Conservation (phyloP, 2,113 vertebrate genomes). For the Paramormyrops kingsleyae region DNA sequence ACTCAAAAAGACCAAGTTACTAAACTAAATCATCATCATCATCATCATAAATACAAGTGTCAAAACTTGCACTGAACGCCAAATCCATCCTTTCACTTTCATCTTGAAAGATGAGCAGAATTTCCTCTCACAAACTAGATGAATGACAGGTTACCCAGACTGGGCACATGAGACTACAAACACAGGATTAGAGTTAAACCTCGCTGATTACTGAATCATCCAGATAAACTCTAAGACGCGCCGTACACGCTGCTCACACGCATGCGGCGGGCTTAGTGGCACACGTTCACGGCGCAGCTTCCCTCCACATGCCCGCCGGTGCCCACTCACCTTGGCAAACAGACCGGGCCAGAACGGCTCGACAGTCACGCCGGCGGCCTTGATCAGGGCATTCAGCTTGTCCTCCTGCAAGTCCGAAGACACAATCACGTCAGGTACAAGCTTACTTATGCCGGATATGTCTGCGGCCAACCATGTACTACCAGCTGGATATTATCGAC, state of each 20-base stretch:
- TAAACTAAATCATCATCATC: background rate
- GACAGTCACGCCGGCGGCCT: slow-evolving; percentile 72
- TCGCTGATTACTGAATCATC: background rate
- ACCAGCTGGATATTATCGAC: background rate
- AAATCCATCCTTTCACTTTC: background rate
- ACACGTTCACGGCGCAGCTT: background rate
- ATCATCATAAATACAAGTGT: background rate
- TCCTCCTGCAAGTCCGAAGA: slow-evolving; percentile 63
- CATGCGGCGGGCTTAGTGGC: background rate
- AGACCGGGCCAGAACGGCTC: slow-evolving; percentile 84
- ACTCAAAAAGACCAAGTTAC: background rate
- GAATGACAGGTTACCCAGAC: background rate
- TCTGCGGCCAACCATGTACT: background rate
- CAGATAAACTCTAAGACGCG: background rate
- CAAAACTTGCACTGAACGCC: background rate
- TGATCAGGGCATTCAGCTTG: slow-evolving; percentile 81
- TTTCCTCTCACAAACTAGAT: background rate
- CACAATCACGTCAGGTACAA: background rate
- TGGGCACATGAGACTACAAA: background rate
- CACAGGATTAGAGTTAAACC: background rate
- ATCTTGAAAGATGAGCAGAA: background rate
- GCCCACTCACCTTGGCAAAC: slow-evolving; percentile 74
- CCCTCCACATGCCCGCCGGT: background rate
- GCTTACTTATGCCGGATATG: background rate
- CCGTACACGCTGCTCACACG: background rate